Evolutionary conservation across 2,797 vertebrate species (phyloP).

Genomic region (Muraenolepis orangiensis): DNA sequence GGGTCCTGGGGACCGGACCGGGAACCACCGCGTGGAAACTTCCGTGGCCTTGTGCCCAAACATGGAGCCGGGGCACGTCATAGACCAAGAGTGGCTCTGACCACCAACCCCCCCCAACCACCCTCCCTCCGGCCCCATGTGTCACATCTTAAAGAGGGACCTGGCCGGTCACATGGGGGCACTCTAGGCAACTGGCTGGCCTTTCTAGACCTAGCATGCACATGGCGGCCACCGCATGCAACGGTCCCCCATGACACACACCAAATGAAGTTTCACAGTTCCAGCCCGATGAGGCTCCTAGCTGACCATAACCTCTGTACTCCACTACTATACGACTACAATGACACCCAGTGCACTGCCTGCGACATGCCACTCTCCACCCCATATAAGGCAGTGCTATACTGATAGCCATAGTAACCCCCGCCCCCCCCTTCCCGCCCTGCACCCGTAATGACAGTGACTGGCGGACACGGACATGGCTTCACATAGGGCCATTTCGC

Average conservation of each 20-base stretch:
- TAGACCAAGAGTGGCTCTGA: background rate
- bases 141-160: slow-evolving; percentile 24
- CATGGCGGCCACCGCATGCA: slow-evolving; percentile 20
- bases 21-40: background rate
- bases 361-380: slow-evolving; percentile 19
- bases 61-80: background rate
- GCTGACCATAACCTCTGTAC: background rate
- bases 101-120: background rate
- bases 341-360: too few relatives aligned
- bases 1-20: too few relatives aligned
- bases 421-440: slow-evolving; percentile 19
- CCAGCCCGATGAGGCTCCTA: background rate
- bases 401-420: slow-evolving; percentile 31
- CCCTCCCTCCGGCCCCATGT: background rate
- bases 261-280: background rate
- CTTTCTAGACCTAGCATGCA: slow-evolving; percentile 20
- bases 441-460: background rate
- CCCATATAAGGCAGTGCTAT: slow-evolving; percentile 66
- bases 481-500: slow-evolving; percentile 15
- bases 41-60: background rate
- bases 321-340: background rate
- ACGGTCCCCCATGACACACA: slow-evolving; percentile 2
- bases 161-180: slow-evolving; percentile 41
- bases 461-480: background rate
- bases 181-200: slow-evolving; percentile 8